These are phyloP conservation scores for Anolis sagrei DNA, from an alignment of 2,113 vertebrate genomes.

Conservation along the genomic window DNA sequence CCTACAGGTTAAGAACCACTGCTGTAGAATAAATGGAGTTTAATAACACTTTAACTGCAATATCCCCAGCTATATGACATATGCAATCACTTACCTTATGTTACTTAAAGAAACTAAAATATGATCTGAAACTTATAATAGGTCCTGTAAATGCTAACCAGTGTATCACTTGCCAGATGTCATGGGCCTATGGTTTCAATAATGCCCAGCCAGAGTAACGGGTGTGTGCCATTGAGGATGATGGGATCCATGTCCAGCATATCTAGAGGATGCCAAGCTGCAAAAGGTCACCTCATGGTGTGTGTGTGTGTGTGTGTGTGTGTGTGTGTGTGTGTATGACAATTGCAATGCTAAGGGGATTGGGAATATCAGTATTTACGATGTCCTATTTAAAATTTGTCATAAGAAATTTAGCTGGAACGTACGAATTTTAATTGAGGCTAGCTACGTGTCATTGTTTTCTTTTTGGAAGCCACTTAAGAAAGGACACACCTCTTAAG, in stretches of 20 bases:
- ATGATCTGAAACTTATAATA: neutral
- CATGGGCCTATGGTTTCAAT: neutral
- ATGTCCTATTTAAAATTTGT: neutral
- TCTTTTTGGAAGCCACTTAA: neutral
- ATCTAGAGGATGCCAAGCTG: neutral
- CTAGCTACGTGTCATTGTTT: neutral
- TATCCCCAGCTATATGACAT: neutral
- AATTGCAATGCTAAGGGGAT: neutral
- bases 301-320: too few relatives aligned
- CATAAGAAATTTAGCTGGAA: neutral
- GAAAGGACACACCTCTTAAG: neutral
- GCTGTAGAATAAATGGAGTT: too few relatives aligned
- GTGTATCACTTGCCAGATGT: neutral
- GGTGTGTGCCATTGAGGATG: neutral
- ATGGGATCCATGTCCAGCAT: neutral
- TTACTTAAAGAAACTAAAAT: neutral
- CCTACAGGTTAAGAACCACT: too few relatives aligned
- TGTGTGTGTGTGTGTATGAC: too few relatives aligned
- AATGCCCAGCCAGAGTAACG: neutral
- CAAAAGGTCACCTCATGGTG: neutral
- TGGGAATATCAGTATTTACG: neutral
- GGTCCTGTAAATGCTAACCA: neutral
- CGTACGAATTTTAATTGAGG: conserved; percentile 32
- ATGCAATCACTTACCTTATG: neutral
- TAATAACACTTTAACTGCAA: too few relatives aligned